Evolutionary conservation across 2,113 vertebrate species (phyloP).

Genomic region (Pelvicachromis taeniatus): DNA sequence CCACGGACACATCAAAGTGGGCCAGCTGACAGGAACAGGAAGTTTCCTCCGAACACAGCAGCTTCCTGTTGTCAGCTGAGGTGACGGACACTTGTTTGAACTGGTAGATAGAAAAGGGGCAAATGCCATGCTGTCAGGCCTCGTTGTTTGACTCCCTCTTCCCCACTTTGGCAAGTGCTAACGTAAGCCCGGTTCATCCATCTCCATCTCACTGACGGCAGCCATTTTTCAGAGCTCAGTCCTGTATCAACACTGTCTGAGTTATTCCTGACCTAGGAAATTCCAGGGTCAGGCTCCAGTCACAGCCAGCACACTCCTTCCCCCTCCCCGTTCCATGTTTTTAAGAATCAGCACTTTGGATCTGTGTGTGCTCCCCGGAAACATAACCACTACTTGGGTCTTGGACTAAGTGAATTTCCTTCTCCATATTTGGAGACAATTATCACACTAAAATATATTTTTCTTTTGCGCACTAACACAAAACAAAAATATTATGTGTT

Average conservation of each 20-base stretch:
- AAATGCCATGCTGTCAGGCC: constrained; percentile 57
- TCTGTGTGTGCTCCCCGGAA: background rate
- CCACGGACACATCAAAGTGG: constrained; percentile 65
- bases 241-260: constrained; percentile 65
- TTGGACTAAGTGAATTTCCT: background rate
- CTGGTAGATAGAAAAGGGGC: constrained; percentile 50
- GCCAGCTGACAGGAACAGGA: constrained; percentile 74
- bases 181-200: constrained; percentile 61
- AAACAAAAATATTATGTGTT: background rate
- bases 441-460: background rate
- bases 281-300: constrained; percentile 46
- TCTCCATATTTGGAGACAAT: background rate
- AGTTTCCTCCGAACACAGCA: constrained; percentile 67
- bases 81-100: constrained; percentile 75
- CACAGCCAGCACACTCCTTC: constrained; percentile 9
- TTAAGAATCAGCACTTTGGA: constrained; percentile 29
- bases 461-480: background rate
- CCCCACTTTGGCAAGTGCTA: constrained; percentile 48
- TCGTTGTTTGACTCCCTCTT: constrained; percentile 42
- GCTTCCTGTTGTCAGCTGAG: constrained; percentile 75
- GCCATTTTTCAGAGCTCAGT: constrained; percentile 55
- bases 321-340: background rate
- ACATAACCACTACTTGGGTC: background rate
- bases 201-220: constrained; percentile 64
- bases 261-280: constrained; percentile 56